Evolutionary conservation across 1,140 invertebrate genomes (phyloP).

Genomic region (Archegozetes longisetosus): DNA sequence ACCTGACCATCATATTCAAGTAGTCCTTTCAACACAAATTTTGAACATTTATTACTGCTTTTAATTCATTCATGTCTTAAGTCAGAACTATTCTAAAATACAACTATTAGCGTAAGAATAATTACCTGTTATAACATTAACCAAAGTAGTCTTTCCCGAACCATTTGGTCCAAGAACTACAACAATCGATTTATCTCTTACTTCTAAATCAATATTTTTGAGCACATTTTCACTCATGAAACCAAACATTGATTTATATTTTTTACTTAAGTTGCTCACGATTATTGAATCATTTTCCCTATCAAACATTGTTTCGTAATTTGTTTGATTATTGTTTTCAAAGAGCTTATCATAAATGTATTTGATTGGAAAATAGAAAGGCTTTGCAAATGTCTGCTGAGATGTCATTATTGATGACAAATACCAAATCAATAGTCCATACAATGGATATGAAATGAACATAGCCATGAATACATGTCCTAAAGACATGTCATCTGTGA

Average conservation of each 20-base stretch:
- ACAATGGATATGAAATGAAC: not conserved
- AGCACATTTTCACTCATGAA: not conserved
- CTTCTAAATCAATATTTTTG: not conserved
- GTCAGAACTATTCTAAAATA: too few species aligned
- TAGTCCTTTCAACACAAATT: too few species aligned
- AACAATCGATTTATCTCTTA: not conserved
- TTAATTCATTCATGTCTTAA: too few species aligned
- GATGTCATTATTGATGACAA: not conserved
- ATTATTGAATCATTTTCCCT: not conserved
- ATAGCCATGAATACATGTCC: not conserved
- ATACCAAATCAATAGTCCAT: not conserved
- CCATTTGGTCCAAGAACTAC: slow-evolving; percentile 23
- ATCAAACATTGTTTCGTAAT: not conserved
- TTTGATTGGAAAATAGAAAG: not conserved
- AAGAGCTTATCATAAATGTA: not conserved
- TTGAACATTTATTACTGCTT: too few species aligned
- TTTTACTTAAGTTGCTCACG: not conserved
- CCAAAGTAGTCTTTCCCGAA: slow-evolving; percentile 23
- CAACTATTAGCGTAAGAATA: too few species aligned
- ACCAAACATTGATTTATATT: not conserved
- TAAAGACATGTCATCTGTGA: not conserved
- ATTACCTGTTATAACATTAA: slow-evolving; percentile 21
- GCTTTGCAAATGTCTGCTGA: not conserved
- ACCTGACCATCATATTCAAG: too few species aligned
- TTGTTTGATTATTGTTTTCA: not conserved